These are phyloP conservation scores for Myrmecobius fasciatus DNA, from an alignment of 2,113 vertebrate species.

Conservation along the genomic window DNA sequence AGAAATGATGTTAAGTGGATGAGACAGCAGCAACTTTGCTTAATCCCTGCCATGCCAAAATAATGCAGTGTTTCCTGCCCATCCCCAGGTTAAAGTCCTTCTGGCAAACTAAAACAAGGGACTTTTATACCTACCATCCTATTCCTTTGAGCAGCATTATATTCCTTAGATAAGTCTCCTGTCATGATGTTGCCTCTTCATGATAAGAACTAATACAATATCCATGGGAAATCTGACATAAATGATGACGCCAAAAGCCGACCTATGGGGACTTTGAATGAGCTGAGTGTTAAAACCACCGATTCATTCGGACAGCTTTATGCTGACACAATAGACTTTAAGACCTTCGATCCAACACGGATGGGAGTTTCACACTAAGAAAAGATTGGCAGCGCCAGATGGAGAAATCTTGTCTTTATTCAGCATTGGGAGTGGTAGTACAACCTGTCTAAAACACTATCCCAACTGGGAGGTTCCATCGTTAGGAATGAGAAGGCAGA, in stretches of 20 bases:
- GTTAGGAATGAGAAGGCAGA: constrained; percentile 29
- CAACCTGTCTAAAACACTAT: constrained; percentile 67
- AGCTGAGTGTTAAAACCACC: neutral
- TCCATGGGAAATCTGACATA: neutral
- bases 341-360: constrained; percentile 2
- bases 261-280: neutral
- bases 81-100: neutral
- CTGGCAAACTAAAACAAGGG: neutral
- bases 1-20: constrained; percentile 21
- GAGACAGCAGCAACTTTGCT: neutral
- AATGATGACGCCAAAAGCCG: constrained; percentile 38
- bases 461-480: constrained; percentile 67
- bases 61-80: neutral
- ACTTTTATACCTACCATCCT: neutral
- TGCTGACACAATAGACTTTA: constrained; percentile 32
- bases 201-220: neutral
- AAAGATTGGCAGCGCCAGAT: constrained; percentile 57
- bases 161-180: constrained; percentile 11
- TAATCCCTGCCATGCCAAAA: neutral
- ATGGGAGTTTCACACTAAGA: constrained; percentile 58
- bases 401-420: constrained; percentile 63
- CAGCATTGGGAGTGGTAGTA: constrained; percentile 72
- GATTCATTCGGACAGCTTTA: neutral
- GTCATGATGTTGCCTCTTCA: constrained; percentile 2
- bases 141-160: neutral